A percentile compares a stretch with the other conserved stretches of the same genome.
Evolutionary conservation across 1,140 invertebrate genomes (phyloP).

Genomic region (Zaprionus nigranus): DNA sequence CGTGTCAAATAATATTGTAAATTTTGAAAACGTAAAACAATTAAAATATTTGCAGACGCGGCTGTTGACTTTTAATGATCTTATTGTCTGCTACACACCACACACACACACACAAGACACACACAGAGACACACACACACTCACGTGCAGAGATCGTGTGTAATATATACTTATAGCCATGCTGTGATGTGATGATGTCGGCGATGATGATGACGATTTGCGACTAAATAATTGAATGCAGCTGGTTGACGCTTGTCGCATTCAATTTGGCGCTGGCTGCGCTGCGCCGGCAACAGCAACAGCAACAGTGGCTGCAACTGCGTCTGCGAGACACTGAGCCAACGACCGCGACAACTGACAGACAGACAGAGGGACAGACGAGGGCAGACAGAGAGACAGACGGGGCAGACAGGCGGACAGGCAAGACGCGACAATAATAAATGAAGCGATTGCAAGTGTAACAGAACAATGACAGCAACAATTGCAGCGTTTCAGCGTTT

Average conservation of each 20-base stretch:
- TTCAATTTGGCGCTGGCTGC: constrained; percentile 69
- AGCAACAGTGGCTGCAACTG: constrained; percentile 23
- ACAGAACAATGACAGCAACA: constrained; percentile 84
- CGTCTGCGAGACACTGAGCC: constrained; percentile 72
- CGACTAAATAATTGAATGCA: constrained; percentile 81
- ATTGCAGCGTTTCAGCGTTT: constrained; percentile 81
- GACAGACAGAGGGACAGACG: constrained; percentile 32
- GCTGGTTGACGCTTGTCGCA: constrained; percentile 80
- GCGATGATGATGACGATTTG: constrained; percentile 69
- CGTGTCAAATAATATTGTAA: constrained; percentile 17
- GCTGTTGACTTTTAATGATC: constrained; percentile 79
- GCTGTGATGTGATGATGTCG: constrained; percentile 45
- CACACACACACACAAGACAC: background rate
- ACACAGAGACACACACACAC: constrained; percentile 2
- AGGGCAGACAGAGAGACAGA: constrained; percentile 11
- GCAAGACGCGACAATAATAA: constrained; percentile 73
- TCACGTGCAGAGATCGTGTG: constrained; percentile 27
- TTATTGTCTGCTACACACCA: constrained; percentile 73
- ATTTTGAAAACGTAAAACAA: constrained; percentile 63
- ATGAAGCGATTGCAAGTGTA: constrained; percentile 83
- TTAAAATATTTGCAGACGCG: constrained; percentile 81
- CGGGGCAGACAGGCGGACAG: constrained; percentile 40
- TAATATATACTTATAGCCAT: constrained; percentile 45
- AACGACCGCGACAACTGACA: constrained; percentile 75
- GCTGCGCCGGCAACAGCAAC: constrained; percentile 42